Evolutionary conservation across 2,113 vertebrate species (phyloP).

Genomic region (Syrmaticus mikado): DNA sequence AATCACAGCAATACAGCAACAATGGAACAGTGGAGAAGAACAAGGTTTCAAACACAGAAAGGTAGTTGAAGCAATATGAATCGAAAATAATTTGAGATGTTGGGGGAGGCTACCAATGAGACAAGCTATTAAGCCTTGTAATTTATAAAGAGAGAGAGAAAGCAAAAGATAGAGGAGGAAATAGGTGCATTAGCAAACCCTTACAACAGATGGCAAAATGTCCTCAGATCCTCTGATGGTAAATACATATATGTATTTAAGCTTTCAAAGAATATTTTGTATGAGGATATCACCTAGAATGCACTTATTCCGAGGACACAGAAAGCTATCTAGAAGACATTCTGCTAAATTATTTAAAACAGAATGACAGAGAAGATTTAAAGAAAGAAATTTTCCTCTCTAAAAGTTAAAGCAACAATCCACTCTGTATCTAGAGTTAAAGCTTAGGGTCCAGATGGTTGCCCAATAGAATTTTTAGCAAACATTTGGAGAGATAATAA

Average conservation of each 20-base stretch:
- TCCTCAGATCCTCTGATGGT: constrained; percentile 73
- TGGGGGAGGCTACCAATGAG: constrained; percentile 42
- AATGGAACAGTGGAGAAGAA: constrained; percentile 11
- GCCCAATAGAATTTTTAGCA: constrained; percentile 84
- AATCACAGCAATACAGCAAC: constrained; percentile 36
- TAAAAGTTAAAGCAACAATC: constrained; percentile 74
- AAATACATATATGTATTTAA: not conserved
- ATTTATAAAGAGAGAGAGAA: constrained; percentile 36
- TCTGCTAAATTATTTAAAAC: constrained; percentile 80
- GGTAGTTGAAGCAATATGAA: not conserved
- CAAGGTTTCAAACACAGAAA: not conserved
- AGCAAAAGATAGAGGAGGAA: constrained; percentile 29
- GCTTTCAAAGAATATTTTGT: constrained; percentile 74
- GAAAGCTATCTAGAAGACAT: constrained; percentile 68
- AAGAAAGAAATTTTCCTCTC: constrained; percentile 70
- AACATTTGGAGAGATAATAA: constrained; percentile 87
- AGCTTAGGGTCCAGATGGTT: constrained; percentile 83
- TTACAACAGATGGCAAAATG: constrained; percentile 81
- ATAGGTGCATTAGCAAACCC: constrained; percentile 76
- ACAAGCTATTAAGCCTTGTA: constrained; percentile 63
- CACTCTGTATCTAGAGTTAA: constrained; percentile 73
- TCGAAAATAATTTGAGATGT: constrained; percentile 11
- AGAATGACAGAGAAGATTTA: constrained; percentile 76
- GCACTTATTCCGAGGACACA: constrained; percentile 62
- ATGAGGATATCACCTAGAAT: constrained; percentile 63